phyloP scores from a whole-genome alignment of 1,140 invertebrate species.

The Sitobion miscanthi region DNA sequence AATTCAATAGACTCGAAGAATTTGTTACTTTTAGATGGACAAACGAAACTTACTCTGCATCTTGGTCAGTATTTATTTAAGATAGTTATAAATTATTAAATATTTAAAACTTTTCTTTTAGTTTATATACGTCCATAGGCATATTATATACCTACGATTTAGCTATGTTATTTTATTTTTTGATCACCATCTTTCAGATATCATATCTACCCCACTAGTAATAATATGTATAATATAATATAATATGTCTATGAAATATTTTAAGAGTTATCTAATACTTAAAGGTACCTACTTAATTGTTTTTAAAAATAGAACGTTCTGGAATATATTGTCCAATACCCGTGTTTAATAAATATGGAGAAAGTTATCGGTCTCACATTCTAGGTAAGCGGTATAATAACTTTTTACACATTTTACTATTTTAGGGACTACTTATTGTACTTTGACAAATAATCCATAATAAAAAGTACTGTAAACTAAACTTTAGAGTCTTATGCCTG shows the following conservation, averaged over 20 bases:
- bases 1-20: slow-evolving; percentile 35
- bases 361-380: neutral
- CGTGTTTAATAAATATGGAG: slow-evolving; percentile 28
- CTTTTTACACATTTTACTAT: neutral
- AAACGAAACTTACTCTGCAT: slow-evolving; percentile 36
- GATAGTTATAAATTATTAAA: neutral
- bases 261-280: neutral
- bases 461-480: neutral
- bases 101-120: neutral
- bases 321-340: slow-evolving; percentile 7
- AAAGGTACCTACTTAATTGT: neutral
- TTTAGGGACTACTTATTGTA: neutral
- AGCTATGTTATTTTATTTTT: neutral
- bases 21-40: neutral
- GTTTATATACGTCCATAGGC: neutral
- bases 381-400: neutral
- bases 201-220: no score
- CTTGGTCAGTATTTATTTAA: neutral
- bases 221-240: neutral
- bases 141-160: no score
- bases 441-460: no score
- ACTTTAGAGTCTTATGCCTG: neutral
- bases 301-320: slow-evolving; percentile 17
- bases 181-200: no score
- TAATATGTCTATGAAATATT: neutral